Conservation (phyloP, 2,797 vertebrate species). For the Halcyon chelicuti region DNA sequence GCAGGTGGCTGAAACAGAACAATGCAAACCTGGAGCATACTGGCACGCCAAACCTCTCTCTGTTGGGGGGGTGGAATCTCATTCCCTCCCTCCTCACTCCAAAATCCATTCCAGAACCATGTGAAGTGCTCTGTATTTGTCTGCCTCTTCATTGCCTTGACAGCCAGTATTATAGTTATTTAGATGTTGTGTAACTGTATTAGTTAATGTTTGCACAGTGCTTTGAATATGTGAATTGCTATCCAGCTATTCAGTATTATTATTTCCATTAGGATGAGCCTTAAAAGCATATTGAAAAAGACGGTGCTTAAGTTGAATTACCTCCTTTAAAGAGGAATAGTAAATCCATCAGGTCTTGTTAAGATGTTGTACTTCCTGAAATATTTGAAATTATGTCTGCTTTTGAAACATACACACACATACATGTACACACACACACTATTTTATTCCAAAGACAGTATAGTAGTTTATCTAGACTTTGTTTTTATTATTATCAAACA, state of each 20-base stretch:
- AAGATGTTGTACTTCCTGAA: not conserved
- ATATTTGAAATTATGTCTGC: not conserved
- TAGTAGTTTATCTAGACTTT: not conserved
- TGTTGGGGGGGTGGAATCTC: not conserved
- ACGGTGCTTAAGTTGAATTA: not conserved
- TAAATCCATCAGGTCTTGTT: not conserved
- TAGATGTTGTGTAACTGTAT: slow-evolving; percentile 60
- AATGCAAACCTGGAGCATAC: slow-evolving; percentile 49
- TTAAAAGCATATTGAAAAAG: slow-evolving; percentile 4
- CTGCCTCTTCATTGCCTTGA: slow-evolving; percentile 38
- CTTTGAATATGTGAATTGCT: slow-evolving; percentile 53
- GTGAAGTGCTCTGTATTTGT: not conserved
- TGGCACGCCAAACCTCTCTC: not conserved
- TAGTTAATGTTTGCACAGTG: slow-evolving; percentile 57
- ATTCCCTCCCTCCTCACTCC: not conserved
- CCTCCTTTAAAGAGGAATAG: not conserved
- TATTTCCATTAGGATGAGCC: slow-evolving; percentile 46
- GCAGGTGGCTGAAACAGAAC: slow-evolving; percentile 69
- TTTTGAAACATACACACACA: not conserved
- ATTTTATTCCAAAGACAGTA: not conserved
- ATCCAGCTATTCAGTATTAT: slow-evolving; percentile 42
- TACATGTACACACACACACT: accelerated
- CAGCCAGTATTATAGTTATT: slow-evolving; percentile 66
- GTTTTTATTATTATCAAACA: not conserved
- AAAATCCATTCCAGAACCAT: not conserved